Base-by-base conservation (phyloP, 1,140 invertebrate genomes). In the Drosophila virilis region DNA sequence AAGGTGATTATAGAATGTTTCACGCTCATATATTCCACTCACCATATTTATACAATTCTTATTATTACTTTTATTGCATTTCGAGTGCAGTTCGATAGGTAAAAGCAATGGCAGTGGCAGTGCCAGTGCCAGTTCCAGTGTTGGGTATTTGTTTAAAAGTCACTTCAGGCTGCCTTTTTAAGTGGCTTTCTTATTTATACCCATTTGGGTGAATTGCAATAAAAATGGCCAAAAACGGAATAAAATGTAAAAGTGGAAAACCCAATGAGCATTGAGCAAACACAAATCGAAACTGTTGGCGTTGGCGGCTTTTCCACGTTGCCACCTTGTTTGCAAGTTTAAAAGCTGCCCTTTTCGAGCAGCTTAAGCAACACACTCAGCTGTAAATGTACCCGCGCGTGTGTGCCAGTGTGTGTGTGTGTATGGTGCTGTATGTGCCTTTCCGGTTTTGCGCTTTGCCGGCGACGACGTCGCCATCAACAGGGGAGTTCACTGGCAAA, bases 311-410 rank as follows among this genome's bases (percentile, higher is more conserved):
- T 82, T 86, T 88, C 65, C 75, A 77, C 82, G 66, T 76, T 88
- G 83, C 60, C 83, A 77, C 83, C 76, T 89, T 89, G 82, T 78
- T 88, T 73, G 65, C 72, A 72, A 76, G 72, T 76, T 82, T 78
- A 79, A 86, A 82, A 82, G 71, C 78, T 78, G 79, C 71, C 67
- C 79, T 69, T 77, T 67, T 67, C 50, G 46, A 72, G n/a, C 54
- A 66, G 61, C 74, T 75, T 77, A 65, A 55, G 57, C 37, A 43
- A 35, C 32, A 46, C 42, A 59, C 42, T 59, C 57, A 15, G 28
- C n/a, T 42, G 33, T 37, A 28, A 12, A 17, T 10, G 9, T 48
- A 45, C 33, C 8, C 46, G 37, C 59, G 54, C 52, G 46, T 60
- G 12, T 38, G 35, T 45, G 33, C 35, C 51, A 50, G 68, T 42